A percentile compares a stretch with the other conserved stretches of the same genome.
Evolutionary conservation across 2,113 vertebrate species (phyloP).

Genomic region (Equus quagga): DNA sequence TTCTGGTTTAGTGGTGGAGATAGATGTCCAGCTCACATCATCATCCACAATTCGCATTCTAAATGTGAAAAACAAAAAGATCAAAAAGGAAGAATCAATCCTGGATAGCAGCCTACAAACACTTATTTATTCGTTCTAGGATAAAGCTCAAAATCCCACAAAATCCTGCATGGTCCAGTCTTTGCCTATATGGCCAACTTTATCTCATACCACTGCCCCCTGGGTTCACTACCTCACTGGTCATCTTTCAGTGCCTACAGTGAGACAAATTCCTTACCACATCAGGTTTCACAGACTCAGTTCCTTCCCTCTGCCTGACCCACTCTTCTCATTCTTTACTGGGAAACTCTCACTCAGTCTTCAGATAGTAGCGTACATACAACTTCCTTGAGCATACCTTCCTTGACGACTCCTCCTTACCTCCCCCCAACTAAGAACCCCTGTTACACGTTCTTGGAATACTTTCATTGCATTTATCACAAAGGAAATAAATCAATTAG

Average conservation of each 20-base stretch:
- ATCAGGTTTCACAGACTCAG: neutral
- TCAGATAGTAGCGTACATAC: neutral
- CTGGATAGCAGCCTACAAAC: neutral
- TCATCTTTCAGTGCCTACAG: neutral
- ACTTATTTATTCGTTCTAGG: neutral
- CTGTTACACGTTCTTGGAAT: neutral
- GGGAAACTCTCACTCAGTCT: slow-evolving; percentile 18
- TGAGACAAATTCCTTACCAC: neutral
- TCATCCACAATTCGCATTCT: slow-evolving; percentile 98
- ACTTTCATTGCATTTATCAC: slow-evolving; percentile 6
- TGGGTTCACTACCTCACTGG: neutral
- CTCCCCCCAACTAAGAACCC: neutral
- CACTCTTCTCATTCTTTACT: neutral
- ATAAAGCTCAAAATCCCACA: slow-evolving; percentile 15
- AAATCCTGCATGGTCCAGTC: neutral
- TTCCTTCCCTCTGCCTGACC: neutral
- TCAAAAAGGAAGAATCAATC: neutral
- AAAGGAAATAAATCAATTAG: neutral
- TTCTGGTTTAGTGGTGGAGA: slow-evolving; percentile 84
- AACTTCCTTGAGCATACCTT: neutral
- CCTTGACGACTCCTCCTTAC: neutral
- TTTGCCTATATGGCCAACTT: neutral
- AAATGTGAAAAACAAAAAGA: neutral
- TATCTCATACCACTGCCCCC: neutral
- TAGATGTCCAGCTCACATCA: slow-evolving; percentile 93